Evolutionary conservation across 1,140 invertebrate species (phyloP).

Genomic region (Caenorhabditis brenneri): DNA sequence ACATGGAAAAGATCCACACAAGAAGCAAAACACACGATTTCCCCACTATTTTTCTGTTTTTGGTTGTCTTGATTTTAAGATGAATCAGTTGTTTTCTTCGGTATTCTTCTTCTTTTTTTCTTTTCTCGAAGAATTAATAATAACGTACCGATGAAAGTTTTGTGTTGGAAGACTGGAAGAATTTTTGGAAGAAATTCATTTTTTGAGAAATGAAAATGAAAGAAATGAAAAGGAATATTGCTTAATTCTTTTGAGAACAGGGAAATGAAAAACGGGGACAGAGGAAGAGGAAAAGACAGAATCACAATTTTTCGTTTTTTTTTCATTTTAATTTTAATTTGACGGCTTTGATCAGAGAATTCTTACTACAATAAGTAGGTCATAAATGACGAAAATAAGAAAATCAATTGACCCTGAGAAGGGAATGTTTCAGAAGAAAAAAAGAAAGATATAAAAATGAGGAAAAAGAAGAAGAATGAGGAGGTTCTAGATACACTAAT

Average conservation of each 20-base stretch:
- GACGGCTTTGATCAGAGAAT: not conserved
- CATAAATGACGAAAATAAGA: not conserved
- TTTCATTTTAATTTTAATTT: not conserved
- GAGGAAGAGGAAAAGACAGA: not conserved
- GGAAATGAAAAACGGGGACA: not conserved
- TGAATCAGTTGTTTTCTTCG: not conserved
- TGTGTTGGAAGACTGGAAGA: not conserved
- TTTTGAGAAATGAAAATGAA: not conserved
- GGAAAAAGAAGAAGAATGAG: not conserved
- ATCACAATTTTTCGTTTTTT: not conserved
- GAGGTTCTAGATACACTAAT: not conserved
- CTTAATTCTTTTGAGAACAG: not conserved
- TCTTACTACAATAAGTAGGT: not conserved
- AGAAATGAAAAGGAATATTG: not conserved
- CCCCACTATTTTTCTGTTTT: not conserved
- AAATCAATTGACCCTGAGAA: not conserved
- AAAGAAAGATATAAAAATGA: not conserved
- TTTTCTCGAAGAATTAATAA: not conserved
- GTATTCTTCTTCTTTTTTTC: not conserved
- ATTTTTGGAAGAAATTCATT: conserved; percentile 30
- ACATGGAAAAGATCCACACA: not conserved
- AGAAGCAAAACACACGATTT: not conserved
- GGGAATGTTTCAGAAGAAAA: conserved; percentile 1
- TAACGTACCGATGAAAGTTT: conserved; percentile 1
- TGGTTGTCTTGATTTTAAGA: not conserved